Conservation (phyloP, 1,140 invertebrate genomes). For the Sminthurides bifidus region DNA sequence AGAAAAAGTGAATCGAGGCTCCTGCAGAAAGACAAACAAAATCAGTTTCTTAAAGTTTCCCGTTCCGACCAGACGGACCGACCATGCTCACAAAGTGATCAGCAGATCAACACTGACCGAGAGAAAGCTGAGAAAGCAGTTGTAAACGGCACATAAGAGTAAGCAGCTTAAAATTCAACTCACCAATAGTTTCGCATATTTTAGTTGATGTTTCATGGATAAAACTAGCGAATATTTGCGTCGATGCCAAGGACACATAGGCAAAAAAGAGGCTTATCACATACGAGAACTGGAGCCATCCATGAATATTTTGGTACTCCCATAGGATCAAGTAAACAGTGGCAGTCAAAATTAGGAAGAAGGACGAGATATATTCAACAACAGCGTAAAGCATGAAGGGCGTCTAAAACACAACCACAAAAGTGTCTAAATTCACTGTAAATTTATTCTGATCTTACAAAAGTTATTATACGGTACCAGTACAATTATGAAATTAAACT, state of each 20-base stretch:
- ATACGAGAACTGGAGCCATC: conserved; percentile 32
- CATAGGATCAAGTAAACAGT: conserved; percentile 28
- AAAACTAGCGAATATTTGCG: conserved; percentile 17
- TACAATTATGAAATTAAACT: background rate
- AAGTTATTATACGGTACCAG: background rate
- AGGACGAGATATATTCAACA: conserved; percentile 22
- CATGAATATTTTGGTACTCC: conserved; percentile 31
- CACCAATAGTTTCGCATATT: conserved; percentile 27
- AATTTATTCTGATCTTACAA: background rate
- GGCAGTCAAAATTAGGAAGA: conserved; percentile 27
- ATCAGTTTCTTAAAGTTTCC: background rate
- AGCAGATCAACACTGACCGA: background rate
- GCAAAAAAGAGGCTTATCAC: conserved; percentile 23
- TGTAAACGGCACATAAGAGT: background rate
- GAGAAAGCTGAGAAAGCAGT: background rate
- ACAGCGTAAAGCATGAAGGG: conserved; percentile 10
- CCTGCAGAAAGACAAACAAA: conserved; percentile 40
- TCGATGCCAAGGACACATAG: conserved; percentile 19
- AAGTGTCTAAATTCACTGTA: background rate
- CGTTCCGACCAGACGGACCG: background rate
- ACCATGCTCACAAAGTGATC: background rate
- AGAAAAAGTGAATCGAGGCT: conserved; percentile 79
- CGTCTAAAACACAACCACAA: background rate
- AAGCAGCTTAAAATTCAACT: background rate
- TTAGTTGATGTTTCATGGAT: conserved; percentile 9